These are phyloP conservation scores for Drosophila chauvacae DNA, from an alignment of 1,140 invertebrate genomes.

Conservation along the genomic window DNA sequence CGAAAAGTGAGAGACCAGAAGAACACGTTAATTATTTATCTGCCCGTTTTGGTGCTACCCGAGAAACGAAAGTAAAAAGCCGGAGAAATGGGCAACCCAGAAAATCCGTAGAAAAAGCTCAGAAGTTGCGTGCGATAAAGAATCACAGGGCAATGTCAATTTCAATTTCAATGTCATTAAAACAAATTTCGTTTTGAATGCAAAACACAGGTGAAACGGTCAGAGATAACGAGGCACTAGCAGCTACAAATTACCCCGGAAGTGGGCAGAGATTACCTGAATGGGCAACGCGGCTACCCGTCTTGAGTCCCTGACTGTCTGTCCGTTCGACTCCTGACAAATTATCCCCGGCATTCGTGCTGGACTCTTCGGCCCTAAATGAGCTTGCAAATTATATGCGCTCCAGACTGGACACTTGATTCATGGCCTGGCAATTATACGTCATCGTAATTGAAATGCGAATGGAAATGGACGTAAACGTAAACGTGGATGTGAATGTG, in stretches of 20 bases:
- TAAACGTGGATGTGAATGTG: background rate
- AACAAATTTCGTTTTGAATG: conserved; percentile 70
- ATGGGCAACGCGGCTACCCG: conserved; percentile 42
- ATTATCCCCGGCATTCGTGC: conserved; percentile 57
- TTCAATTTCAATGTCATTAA: conserved; percentile 78
- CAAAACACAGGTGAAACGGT: conserved; percentile 11
- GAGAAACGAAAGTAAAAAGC: conserved; percentile 32
- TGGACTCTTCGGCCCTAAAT: conserved; percentile 49
- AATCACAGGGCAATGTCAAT: conserved; percentile 45
- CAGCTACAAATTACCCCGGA: conserved; percentile 41
- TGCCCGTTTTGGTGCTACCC: background rate
- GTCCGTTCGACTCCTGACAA: conserved; percentile 40
- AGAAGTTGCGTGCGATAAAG: conserved; percentile 52
- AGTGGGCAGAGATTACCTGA: conserved; percentile 46
- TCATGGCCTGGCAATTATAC: conserved; percentile 73
- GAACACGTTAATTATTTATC: conserved; percentile 22
- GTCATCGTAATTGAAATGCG: conserved; percentile 79
- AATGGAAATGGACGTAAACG: conserved; percentile 35
- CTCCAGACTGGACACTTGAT: conserved; percentile 55
- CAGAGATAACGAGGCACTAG: conserved; percentile 24
- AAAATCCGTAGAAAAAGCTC: conserved; percentile 5
- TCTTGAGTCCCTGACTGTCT: conserved; percentile 33
- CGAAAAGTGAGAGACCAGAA: conserved; percentile 38
- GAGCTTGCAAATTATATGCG: conserved; percentile 53
- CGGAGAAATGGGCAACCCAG: conserved; percentile 39